Evolutionary conservation across 35 echinoderm and acorn worm genomes (phyloP).

Genomic region (Amphiura filiformis): DNA sequence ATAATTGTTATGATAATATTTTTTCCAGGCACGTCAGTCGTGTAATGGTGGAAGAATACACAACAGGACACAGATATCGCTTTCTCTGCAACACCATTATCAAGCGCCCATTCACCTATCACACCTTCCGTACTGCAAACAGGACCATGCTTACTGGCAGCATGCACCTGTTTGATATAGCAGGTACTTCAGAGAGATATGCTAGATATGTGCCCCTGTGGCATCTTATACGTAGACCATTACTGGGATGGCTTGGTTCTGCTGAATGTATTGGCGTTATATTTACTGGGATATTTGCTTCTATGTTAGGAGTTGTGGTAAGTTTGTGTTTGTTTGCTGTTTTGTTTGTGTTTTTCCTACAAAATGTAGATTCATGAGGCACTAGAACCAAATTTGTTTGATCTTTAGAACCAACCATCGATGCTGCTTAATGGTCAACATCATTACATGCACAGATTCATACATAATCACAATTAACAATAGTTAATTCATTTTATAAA

Average conservation of each 20-base stretch:
- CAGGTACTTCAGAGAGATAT: neutral
- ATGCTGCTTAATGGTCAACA: too few species aligned
- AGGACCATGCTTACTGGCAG: neutral
- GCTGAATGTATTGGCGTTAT: neutral
- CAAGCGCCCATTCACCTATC: neutral
- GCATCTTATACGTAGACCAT: neutral
- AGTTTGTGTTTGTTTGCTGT: too few species aligned
- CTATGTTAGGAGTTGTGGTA: neutral
- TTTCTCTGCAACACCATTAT: neutral
- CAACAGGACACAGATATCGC: neutral
- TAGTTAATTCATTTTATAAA: too few species aligned
- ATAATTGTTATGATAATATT: too few species aligned
- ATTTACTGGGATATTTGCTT: neutral
- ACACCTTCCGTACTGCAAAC: neutral
- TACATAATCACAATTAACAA: too few species aligned
- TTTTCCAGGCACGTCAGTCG: neutral
- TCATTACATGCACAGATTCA: too few species aligned
- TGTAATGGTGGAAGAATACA: neutral
- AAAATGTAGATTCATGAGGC: too few species aligned
- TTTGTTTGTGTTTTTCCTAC: too few species aligned
- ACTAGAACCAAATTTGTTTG: too few species aligned
- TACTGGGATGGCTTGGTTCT: neutral
- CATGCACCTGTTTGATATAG: neutral
- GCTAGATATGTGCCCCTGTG: neutral
- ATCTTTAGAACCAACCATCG: too few species aligned